Conservation (phyloP, 2,113 vertebrate species). For the Amphiprion ocellaris region DNA sequence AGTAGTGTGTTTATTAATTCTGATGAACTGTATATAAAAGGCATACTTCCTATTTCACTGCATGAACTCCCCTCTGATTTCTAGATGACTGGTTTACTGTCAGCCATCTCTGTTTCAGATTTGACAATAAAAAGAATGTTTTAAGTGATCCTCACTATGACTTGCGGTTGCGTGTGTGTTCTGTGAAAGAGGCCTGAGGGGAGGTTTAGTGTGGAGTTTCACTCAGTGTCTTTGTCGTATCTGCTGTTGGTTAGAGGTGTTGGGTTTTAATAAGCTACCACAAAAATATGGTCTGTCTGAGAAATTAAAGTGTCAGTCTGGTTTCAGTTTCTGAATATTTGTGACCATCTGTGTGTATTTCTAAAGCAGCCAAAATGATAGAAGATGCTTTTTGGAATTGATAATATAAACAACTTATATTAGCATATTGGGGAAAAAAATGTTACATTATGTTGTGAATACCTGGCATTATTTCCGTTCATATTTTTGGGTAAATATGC, state of each 20-base stretch:
- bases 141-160: conserved; percentile 27
- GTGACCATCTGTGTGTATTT: conserved; percentile 3
- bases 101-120: conserved; percentile 13
- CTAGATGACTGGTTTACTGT: conserved; percentile 9
- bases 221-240: conserved; percentile 23
- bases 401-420: neutral
- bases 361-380: neutral
- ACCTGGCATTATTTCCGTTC: neutral
- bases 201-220: conserved; percentile 47
- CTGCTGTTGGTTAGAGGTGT: conserved; percentile 59
- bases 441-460: neutral
- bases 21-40: neutral
- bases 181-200: conserved; percentile 38
- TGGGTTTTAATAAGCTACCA: conserved; percentile 56
- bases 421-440: neutral
- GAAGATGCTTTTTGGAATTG: neutral
- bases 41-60: neutral
- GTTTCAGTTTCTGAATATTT: conserved; percentile 37
- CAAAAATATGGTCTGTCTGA: conserved; percentile 49
- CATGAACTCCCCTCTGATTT: conserved; percentile 1
- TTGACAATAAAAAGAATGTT: conserved; percentile 3
- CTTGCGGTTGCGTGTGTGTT: conserved; percentile 26
- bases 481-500: too few relatives aligned
- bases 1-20: neutral
- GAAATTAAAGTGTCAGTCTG: conserved; percentile 42